Percentiles rank a stretch among this genome's conserved stretches.
Evolutionary conservation across 2,797 vertebrate species (phyloP).

Genomic region (Squalus acanthias): DNA sequence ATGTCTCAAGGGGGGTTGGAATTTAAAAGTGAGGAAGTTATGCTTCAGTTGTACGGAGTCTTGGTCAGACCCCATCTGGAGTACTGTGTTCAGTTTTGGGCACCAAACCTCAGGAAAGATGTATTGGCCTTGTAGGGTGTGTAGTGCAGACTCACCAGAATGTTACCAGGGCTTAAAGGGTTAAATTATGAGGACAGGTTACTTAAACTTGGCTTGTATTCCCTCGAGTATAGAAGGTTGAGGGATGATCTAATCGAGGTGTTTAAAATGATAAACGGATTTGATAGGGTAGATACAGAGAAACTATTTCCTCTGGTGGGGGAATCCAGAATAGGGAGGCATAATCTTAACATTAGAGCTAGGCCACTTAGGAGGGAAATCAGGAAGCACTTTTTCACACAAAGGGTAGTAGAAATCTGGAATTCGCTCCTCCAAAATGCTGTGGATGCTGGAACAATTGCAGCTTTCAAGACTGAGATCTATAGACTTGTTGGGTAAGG

Average conservation of each 20-base stretch:
- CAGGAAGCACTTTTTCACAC: background rate
- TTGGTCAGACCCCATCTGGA: background rate
- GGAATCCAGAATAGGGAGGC: background rate
- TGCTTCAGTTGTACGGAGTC: too few relatives aligned
- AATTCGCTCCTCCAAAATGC: background rate
- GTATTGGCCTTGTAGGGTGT: too few relatives aligned
- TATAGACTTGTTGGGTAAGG: background rate
- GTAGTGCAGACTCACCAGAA: too few relatives aligned
- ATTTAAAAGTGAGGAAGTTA: background rate
- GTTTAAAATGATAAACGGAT: too few relatives aligned
- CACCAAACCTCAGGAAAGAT: too few relatives aligned
- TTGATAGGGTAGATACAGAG: too few relatives aligned
- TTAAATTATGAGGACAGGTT: background rate
- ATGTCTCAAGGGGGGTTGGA: background rate
- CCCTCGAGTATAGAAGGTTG: background rate
- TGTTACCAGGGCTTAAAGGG: background rate
- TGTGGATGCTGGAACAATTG: background rate
- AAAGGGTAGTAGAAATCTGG: background rate
- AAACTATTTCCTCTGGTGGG: too few relatives aligned
- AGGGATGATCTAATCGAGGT: too few relatives aligned
- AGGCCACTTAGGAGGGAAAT: background rate
- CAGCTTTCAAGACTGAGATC: background rate
- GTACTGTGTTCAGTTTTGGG: too few relatives aligned
- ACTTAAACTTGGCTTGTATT: background rate
- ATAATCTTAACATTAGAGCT: background rate